phyloP scores from a whole-genome alignment of 2,113 vertebrate species.

The Panthera uncia region DNA sequence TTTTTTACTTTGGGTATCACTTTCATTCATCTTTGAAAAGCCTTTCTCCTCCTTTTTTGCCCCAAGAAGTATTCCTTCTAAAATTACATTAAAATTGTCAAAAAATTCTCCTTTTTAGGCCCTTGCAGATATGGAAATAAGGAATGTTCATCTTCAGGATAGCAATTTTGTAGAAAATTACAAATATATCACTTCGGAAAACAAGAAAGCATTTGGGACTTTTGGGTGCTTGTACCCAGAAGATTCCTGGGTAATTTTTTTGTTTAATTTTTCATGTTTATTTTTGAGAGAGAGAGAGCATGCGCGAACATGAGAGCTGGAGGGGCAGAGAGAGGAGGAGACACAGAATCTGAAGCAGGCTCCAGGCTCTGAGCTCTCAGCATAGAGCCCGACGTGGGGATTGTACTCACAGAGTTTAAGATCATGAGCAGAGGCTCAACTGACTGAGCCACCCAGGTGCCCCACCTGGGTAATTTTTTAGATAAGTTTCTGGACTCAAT shows the following conservation, averaged over 20 bases:
- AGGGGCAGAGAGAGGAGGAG: no score
- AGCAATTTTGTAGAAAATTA: not conserved
- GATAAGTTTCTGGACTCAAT: not conserved
- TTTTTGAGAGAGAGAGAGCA: no score
- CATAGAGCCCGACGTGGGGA: no score
- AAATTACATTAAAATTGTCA: not conserved
- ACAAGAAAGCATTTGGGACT: not conserved
- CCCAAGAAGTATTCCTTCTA: not conserved
- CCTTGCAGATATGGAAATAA: not conserved
- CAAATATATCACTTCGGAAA: not conserved
- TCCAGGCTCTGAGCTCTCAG: no score
- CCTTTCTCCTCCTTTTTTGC: not conserved
- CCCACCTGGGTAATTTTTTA: not conserved
- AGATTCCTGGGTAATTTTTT: not conserved
- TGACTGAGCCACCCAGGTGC: no score
- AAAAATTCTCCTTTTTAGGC: not conserved
- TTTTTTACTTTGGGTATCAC: not conserved
- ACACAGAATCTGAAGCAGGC: no score
- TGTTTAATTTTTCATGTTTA: no score
- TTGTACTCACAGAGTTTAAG: no score
- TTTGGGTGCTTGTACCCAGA: not conserved
- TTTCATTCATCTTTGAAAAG: not conserved
- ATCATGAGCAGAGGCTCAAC: no score
- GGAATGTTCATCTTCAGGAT: not conserved
- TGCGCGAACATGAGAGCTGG: no score